Conservation (phyloP, 2,888 invertebrate species). For the Parthenolecanium corni region DNA sequence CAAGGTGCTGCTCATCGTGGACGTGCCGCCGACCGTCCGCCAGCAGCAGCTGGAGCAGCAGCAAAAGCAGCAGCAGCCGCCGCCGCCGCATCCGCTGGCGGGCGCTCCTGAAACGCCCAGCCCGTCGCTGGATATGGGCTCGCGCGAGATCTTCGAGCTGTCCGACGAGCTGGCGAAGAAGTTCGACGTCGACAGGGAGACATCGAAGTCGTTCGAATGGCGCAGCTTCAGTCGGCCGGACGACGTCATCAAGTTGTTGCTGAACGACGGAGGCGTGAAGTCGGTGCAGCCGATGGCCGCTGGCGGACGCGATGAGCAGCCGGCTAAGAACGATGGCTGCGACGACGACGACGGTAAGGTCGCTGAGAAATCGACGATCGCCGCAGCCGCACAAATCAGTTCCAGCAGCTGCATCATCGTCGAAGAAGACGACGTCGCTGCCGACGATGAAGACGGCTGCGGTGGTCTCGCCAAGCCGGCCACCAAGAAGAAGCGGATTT, state of each 20-base stretch:
- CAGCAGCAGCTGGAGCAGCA: too few species aligned
- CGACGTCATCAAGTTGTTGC: conserved; percentile 8
- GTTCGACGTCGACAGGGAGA: background rate
- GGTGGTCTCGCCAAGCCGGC: background rate
- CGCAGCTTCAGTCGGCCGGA: conserved; percentile 12
- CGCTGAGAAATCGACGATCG: background rate
- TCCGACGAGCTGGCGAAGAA: conserved; percentile 10
- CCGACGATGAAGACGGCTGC: background rate
- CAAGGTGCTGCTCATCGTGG: conserved; percentile 12
- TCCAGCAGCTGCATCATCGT: background rate
- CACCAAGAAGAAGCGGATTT: background rate
- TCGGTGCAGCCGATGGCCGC: background rate
- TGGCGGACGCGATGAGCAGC: background rate
- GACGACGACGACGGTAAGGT: background rate
- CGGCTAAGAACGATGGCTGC: too few species aligned
- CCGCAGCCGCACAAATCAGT: background rate
- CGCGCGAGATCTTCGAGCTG: conserved; percentile 4
- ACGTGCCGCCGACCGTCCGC: background rate
- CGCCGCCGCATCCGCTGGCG: too few species aligned
- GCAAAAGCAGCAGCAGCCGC: too few species aligned
- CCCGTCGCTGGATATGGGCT: background rate
- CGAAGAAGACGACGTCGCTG: background rate
- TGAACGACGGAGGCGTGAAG: background rate
- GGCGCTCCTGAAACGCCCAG: background rate
- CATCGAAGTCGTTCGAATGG: conserved; percentile 18